Evolutionary conservation across 1,140 invertebrate genomes (phyloP).

Genomic region (Ostrea edulis): DNA sequence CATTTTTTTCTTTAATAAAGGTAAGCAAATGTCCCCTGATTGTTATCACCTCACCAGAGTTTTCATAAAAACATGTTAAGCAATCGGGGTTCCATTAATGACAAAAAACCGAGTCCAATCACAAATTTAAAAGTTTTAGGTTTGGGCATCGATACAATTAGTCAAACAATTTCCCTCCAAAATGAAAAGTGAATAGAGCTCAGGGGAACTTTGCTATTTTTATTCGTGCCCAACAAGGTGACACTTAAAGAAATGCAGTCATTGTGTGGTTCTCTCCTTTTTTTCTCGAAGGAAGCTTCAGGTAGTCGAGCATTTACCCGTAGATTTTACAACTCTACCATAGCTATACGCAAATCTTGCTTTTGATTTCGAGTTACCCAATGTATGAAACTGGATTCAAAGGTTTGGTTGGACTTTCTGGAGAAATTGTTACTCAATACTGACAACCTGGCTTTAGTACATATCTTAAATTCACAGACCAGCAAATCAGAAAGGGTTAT

Average conservation of each 20-base stretch:
- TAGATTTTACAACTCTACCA: neutral
- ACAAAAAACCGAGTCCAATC: too few species aligned
- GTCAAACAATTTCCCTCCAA: too few species aligned
- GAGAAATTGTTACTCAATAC: neutral
- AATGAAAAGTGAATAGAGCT: neutral
- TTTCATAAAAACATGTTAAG: too few species aligned
- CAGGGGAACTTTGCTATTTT: neutral
- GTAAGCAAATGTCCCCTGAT: too few species aligned
- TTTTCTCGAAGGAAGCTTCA: neutral
- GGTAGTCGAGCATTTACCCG: neutral
- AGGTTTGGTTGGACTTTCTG: slow-evolving; percentile 39
- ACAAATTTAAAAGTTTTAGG: too few species aligned
- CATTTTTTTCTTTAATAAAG: too few species aligned
- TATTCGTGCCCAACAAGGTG: neutral
- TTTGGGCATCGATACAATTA: too few species aligned
- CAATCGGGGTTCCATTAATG: too few species aligned
- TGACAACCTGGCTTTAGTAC: neutral
- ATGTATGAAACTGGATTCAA: neutral
- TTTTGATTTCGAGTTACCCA: neutral
- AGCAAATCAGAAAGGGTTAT: neutral
- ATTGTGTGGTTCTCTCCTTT: neutral
- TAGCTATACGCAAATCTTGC: neutral
- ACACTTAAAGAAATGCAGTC: neutral
- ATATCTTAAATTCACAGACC: neutral
- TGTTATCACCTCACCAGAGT: too few species aligned